phyloP scores from a whole-genome alignment of 1,140 invertebrate species.

The Chionoecetes opilio region DNA sequence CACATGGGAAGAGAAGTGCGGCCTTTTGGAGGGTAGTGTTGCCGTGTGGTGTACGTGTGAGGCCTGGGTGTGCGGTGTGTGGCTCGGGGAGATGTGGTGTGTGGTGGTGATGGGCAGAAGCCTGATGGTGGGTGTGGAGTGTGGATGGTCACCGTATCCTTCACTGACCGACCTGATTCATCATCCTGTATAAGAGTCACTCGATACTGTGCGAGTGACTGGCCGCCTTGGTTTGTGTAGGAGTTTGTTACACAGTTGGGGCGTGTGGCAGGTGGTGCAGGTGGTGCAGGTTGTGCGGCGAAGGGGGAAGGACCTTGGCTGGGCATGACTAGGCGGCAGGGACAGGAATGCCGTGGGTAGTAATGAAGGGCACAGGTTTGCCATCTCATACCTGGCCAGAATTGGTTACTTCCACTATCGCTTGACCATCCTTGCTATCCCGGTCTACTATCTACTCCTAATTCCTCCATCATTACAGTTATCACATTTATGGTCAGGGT shows the following conservation, averaged over 20 bases:
- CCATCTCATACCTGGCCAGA: background rate
- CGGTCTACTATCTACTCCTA: background rate
- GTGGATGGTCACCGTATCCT: slow-evolving; percentile 9
- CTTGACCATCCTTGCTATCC: background rate
- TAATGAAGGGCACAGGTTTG: background rate
- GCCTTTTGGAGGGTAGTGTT: background rate
- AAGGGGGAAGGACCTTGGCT: background rate
- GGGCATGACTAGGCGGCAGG: background rate
- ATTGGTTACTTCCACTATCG: background rate
- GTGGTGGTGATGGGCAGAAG: background rate
- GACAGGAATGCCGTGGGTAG: background rate
- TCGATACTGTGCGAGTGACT: background rate
- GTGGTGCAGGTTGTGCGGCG: background rate
- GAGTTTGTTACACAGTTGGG: background rate
- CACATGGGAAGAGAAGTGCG: background rate
- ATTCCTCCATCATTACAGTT: background rate
- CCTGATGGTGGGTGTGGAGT: too few relatives aligned
- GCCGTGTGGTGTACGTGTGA: background rate
- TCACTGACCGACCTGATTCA: background rate
- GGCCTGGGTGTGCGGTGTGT: background rate
- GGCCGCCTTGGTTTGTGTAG: background rate
- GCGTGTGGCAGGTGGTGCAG: background rate
- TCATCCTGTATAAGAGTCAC: background rate
- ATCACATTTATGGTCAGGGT: too few relatives aligned
- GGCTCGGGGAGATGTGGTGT: background rate